These are phyloP conservation scores for Tragelaphus imberbis DNA, from an alignment of 2,113 vertebrate genomes.

Conservation along the genomic window DNA sequence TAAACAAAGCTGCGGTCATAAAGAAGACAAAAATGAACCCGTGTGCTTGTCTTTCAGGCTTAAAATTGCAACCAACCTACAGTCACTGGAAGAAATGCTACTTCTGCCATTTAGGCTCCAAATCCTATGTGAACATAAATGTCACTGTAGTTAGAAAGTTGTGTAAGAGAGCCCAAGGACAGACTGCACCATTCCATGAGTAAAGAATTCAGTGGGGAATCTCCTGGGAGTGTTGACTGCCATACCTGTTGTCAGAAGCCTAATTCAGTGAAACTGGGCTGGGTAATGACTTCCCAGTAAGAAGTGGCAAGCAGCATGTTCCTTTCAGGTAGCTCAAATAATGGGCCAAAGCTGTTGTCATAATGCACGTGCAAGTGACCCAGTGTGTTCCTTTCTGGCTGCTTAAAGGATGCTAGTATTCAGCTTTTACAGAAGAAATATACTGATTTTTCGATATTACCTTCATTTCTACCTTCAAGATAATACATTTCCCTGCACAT, in stretches of 20 bases:
- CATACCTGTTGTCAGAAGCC: neutral
- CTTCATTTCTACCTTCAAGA: neutral
- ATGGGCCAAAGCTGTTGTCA: neutral
- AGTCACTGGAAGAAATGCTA: neutral
- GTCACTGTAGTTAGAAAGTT: neutral
- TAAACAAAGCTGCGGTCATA: neutral
- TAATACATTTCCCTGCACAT: neutral
- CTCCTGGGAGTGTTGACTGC: neutral
- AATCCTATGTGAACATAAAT: neutral
- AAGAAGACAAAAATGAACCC: neutral
- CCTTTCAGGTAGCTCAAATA: neutral
- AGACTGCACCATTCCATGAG: neutral
- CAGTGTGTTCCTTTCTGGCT: neutral
- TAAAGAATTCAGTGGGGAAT: neutral
- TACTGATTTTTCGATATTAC: neutral
- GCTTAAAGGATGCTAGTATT: neutral
- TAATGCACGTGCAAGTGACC: neutral
- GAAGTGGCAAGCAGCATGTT: neutral
- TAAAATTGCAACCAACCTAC: neutral
- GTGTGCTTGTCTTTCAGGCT: neutral
- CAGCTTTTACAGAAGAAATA: neutral
- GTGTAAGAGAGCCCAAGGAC: neutral
- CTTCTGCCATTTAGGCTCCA: neutral
- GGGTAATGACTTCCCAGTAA: neutral
- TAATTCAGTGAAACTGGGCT: neutral